Conservation (phyloP, 2,888 invertebrate genomes). For the Electrophaes corylata region DNA sequence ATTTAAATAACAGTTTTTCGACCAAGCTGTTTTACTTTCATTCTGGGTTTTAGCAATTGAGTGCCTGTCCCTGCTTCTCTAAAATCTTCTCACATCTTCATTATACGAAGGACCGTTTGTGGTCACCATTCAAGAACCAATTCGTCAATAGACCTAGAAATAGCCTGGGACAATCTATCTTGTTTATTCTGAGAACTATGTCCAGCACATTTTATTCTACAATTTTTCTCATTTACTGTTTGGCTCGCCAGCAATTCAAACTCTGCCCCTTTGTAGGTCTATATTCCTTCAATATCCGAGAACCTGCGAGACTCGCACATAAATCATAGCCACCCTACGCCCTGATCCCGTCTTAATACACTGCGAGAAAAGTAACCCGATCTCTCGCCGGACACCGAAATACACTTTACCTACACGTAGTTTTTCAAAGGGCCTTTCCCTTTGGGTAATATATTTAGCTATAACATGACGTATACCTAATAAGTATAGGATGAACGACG, state of each 20-base stretch:
- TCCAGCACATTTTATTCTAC: too few relatives aligned
- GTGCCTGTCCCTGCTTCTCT: too few relatives aligned
- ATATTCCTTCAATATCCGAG: slow-evolving; percentile 38
- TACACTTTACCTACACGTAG: slow-evolving; percentile 53
- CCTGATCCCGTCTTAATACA: slow-evolving; percentile 75
- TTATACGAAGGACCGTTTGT: too few relatives aligned
- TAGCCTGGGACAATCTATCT: too few relatives aligned
- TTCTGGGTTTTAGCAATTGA: too few relatives aligned
- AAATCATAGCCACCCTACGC: slow-evolving; percentile 70
- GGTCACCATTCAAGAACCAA: too few relatives aligned
- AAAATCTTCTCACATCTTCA: too few relatives aligned
- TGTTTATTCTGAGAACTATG: too few relatives aligned
- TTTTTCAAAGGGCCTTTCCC: slow-evolving; percentile 23
- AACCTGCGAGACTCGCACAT: slow-evolving; percentile 47
- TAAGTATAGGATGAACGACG: not conserved
- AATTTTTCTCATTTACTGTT: too few relatives aligned
- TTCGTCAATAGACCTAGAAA: too few relatives aligned
- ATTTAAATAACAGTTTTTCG: too few relatives aligned
- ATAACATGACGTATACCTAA: not conserved
- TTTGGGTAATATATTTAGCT: slow-evolving; percentile 1
- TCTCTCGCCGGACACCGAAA: slow-evolving; percentile 62
- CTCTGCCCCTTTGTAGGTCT: not conserved
- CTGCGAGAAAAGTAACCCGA: slow-evolving; percentile 75
- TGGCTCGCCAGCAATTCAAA: not conserved
- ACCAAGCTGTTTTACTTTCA: too few relatives aligned